Conservation (phyloP, 2,888 invertebrate genomes). For the Melinopterus prodromus region DNA sequence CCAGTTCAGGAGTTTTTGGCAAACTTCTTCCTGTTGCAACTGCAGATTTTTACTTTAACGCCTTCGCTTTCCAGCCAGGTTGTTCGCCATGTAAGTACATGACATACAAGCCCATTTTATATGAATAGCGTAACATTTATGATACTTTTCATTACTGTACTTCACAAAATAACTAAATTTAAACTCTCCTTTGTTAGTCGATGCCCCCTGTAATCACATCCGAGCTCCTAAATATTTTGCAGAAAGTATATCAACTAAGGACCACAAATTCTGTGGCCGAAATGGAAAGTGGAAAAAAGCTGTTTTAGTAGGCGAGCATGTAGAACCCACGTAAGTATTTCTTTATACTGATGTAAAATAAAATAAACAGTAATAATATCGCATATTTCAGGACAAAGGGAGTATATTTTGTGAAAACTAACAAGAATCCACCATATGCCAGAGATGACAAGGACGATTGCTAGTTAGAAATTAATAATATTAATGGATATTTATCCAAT, state of each 20-base stretch:
- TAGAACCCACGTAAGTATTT: neutral
- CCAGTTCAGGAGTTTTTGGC: neutral
- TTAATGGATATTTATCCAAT: neutral
- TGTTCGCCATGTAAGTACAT: neutral
- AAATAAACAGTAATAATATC: neutral
- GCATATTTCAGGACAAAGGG: neutral
- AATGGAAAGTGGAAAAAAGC: neutral
- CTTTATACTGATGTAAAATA: neutral
- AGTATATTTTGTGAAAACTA: neutral
- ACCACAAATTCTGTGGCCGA: neutral
- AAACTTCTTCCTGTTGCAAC: neutral
- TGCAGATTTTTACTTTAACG: neutral
- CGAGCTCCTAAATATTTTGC: neutral
- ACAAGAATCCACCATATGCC: neutral
- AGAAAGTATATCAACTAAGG: neutral
- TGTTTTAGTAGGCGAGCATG: neutral
- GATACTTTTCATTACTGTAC: no score
- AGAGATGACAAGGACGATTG: neutral
- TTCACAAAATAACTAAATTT: no score
- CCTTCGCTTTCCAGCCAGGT: neutral
- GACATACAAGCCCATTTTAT: no score
- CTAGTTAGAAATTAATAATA: neutral
- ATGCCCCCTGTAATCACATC: neutral
- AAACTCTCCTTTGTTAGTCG: neutral
- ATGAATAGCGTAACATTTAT: no score